A percentile compares a stretch with the other conserved stretches of the same genome.
phyloP scores from a whole-genome alignment of 2,113 vertebrate species.

The Pluvialis apricaria region DNA sequence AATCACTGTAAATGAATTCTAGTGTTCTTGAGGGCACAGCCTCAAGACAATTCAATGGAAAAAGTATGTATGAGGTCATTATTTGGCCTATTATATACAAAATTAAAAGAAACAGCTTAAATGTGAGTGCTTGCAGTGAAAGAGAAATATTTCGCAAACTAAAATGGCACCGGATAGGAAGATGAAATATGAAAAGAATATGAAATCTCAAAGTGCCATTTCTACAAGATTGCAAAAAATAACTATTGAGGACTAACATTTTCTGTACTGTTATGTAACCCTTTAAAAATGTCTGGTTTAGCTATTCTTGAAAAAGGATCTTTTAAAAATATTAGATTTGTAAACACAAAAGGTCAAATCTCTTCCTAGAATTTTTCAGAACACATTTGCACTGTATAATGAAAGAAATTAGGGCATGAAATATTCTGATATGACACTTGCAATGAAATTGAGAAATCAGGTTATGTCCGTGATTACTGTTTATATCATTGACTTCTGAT shows the following conservation, averaged over 20 bases:
- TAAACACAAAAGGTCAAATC: not conserved
- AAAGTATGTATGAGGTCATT: not conserved
- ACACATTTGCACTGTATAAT: not conserved
- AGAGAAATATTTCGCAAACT: not conserved
- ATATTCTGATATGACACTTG: not conserved
- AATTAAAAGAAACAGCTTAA: not conserved
- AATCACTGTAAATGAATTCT: not conserved
- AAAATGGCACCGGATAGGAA: not conserved
- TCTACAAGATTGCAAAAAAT: not conserved
- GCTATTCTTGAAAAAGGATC: not conserved
- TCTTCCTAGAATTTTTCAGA: not conserved
- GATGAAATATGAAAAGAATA: not conserved
- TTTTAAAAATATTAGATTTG: not conserved
- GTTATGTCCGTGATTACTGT: not conserved
- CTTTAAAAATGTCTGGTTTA: not conserved
- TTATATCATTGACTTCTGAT: not conserved
- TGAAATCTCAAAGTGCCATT: not conserved
- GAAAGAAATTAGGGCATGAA: not conserved
- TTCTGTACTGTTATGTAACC: not conserved
- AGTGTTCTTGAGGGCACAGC: not conserved
- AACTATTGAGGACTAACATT: not conserved
- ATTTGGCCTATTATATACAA: not conserved
- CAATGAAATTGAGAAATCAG: not conserved
- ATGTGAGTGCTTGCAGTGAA: not conserved
- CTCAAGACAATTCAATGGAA: not conserved